phyloP scores from a whole-genome alignment of 1,140 invertebrate genomes.

The Elymnias hypermnestra region DNA sequence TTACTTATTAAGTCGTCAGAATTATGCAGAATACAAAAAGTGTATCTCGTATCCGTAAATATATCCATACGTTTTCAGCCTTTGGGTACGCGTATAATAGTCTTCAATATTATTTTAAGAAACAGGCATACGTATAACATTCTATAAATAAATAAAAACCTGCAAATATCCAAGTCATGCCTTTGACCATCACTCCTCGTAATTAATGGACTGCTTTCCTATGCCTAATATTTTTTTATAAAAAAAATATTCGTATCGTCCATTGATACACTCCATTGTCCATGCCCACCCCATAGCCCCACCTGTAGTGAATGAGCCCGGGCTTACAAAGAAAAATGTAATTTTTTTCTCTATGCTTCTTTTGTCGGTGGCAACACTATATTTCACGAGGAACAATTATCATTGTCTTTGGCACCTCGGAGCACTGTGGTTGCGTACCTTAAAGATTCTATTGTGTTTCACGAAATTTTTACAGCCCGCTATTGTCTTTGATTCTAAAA shows the following conservation, averaged over 20 bases:
- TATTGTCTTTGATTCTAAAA: slow-evolving; percentile 31
- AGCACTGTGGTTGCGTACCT: slow-evolving; percentile 49
- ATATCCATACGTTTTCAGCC: background rate
- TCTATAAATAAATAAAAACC: too few species aligned
- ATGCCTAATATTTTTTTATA: slow-evolving; percentile 30
- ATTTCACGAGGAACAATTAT: slow-evolving; percentile 72
- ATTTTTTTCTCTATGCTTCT: slow-evolving; percentile 52
- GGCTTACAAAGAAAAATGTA: slow-evolving; percentile 62
- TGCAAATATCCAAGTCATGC: slow-evolving; percentile 14
- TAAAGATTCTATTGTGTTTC: slow-evolving; percentile 42
- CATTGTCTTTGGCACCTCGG: slow-evolving; percentile 71
- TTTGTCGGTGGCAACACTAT: slow-evolving; percentile 72
- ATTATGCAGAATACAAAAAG: too few species aligned
- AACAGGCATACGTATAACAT: too few species aligned
- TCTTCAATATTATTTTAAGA: too few species aligned
- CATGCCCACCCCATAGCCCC: slow-evolving; percentile 47
- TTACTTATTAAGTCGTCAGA: too few species aligned
- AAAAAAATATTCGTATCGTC: slow-evolving; percentile 56
- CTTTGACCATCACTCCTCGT: slow-evolving; percentile 11
- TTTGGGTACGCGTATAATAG: too few species aligned
- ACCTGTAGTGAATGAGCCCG: slow-evolving; percentile 65
- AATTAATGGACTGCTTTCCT: slow-evolving; percentile 21
- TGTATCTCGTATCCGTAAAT: too few species aligned
- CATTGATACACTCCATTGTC: slow-evolving; percentile 65
- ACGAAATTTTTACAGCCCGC: slow-evolving; percentile 39